Evolutionary conservation across 2,888 invertebrate species (phyloP), one percentile per base, ranked within the genome.

Genomic region (Cynaeus angustus): DNA sequence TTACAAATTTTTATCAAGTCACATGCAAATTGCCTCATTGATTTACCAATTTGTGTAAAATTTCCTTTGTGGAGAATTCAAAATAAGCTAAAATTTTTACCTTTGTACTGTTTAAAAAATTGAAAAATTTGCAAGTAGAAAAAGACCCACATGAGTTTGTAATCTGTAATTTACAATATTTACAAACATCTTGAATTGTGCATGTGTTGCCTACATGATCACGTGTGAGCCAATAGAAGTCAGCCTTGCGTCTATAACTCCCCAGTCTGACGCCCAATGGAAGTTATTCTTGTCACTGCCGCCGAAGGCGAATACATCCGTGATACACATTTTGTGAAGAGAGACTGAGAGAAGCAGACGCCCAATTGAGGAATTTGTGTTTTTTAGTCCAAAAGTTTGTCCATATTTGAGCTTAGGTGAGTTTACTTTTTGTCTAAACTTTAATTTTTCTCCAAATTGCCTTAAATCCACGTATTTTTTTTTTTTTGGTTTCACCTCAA

Each of bases 201-300:
- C 48, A 50, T 50, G 48, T 50, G 48, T 10, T 10, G n/a, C 9
- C 10, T 3, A 50, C 48, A 50, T 50, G 48, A 26, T 50, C 48
- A 50, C 46, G 48, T 28, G 26, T 10, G 28, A 26, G 21, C 48
- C 48, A 50, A 50, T 50, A 28, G 12, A 5, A 26, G 16, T 1
- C 9, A 21, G 41, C n/a, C 12, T 12, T 12, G 10, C 41, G 1
- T n/a, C 41, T n/a, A 10, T 41, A 41, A 41, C 12, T 33, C n/a
- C 41, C 41, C 21, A 16, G 26, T 16, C 26, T 5, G 21, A 50
- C 52, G 33, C 52, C 52, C 52, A 52, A 12, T 52, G 33, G 30
- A 52, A 52, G 52, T 30, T 52, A 52, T 52, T 52, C 52, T 33
- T 30, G 52, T 30, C 52, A 13, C 33, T 12, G 33, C 14, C 3